phyloP scores from a whole-genome alignment of 2,113 vertebrate genomes.

The Caloenas nicobarica region DNA sequence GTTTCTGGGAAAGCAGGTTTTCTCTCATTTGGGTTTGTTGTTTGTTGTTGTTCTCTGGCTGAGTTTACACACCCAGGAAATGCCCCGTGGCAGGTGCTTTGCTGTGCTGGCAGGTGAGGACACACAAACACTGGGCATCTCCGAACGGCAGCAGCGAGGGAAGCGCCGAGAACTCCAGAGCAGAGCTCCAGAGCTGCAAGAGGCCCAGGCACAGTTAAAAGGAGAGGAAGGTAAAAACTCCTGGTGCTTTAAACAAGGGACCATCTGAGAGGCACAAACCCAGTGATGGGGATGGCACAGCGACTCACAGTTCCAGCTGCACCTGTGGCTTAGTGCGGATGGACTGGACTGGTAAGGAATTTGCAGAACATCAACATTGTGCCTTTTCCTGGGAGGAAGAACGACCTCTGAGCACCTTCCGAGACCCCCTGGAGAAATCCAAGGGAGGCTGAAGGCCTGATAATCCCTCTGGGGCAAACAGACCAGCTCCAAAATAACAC shows the following conservation, averaged over 20 bases:
- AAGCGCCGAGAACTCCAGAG: not conserved
- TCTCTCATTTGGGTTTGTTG: fast-evolving
- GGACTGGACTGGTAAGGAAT: not conserved
- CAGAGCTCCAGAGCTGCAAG: too few species aligned
- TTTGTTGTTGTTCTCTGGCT: not conserved
- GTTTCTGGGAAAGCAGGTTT: not conserved
- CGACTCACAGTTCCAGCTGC: not conserved
- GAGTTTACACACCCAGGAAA: not conserved
- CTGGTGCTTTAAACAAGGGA: not conserved
- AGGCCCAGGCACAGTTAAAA: not conserved
- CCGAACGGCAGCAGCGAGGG: not conserved
- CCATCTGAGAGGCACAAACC: not conserved
- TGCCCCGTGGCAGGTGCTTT: not conserved
- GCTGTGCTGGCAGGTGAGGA: not conserved
- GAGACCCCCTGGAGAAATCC: not conserved
- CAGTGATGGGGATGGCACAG: not conserved
- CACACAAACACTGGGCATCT: fast-evolving
- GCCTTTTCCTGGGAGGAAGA: not conserved
- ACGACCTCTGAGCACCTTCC: not conserved
- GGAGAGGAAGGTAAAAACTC: not conserved
- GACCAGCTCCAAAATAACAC: not conserved
- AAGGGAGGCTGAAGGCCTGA: not conserved
- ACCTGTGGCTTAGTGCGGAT: not conserved
- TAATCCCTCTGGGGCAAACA: not conserved
- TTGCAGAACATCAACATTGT: not conserved